Evolutionary conservation across 2,888 invertebrate genomes (phyloP), one percentile per base, ranked within the genome.

Genomic region (Mechanitis messenoides): DNA sequence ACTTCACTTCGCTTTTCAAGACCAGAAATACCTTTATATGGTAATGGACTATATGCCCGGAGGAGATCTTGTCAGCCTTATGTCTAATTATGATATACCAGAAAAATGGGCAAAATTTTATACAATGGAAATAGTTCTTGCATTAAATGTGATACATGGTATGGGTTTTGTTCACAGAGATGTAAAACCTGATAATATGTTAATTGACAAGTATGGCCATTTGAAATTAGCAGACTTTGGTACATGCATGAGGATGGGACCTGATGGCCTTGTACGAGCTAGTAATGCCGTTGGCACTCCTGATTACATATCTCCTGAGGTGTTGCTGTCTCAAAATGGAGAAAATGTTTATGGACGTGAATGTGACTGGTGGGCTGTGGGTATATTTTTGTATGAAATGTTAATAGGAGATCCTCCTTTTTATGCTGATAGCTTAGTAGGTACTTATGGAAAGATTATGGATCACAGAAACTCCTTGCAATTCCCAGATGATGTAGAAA

Each of bases 41-140:
- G 98, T 99, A 38, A 99, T 99, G 99, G 99, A 99, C 84, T 99
- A 98, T 80, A 99, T 99, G 99, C 99, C 99, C 33, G 99, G 99
- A 71, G 99, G 99, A 58, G 99, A 99, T 91, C 94, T 99, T 69
- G 99, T 99, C 62, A 98, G 98, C 84, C 92, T 99, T 56, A 98
- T 99, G 98, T 96, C 97, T 66, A 97, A 98, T 86, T 99, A 97
- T 85, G 99, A 99, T 83, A 97, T 99, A 78, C 98, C 99, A 57
- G 99, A 99, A 81, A 97, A 98, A 79, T 98, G 98, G 98, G 98
- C 98, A 53, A 96, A 96, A 81, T 99, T 99, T 89, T 99, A 98
- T 85, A 97, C 97, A 72, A 98, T 98, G 87, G 98, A 99, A 91
- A 96, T 98, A 71, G 98, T 99, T 58, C 92, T 99, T 69, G 99